Evolutionary conservation across 2,888 invertebrate species (phyloP), one percentile per base, ranked within the genome.

Genomic region (Maniola hyperantus): DNA sequence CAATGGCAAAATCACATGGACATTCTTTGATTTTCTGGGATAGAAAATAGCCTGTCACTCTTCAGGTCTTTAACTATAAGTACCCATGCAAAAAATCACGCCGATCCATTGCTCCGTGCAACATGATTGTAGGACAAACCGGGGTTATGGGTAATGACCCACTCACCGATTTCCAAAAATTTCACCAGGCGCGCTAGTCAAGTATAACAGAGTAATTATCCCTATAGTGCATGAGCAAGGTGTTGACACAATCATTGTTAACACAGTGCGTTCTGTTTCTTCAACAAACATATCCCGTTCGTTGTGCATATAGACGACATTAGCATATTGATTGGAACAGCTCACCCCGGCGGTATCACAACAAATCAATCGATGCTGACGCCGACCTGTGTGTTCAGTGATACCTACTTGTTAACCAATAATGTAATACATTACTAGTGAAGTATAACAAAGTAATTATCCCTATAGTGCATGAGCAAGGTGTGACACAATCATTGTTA

Each of bases 311-410:
- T 44, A 62, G n/a, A 42, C 18, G 13, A 13, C 66, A 71, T 71
- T 71, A 71, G 60, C 71, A 71, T 71, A 71, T 70, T 71, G 66
- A 71, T 71, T 71, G 69, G 66, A 67, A 65, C 64, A 33, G 65
- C 62, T 66, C 57, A 53, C 61, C 65, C 26, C 50, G 6, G 36
- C 42, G 50, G 48, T 69, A 67, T 69, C 69, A 67, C 62, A 69
- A 69, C 69, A 69, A 57, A 69, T 69, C 67, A 69, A 64, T 69
- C 64, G 64, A 53, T 59, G 33, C 54, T 44, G 61, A 51, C 50
- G 26, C 26, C 6, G 50, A 10, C 48, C 33, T 44, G 65, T 64
- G 26, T 51, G 50, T 55, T 55, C 63, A 65, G 65, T 60, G 61
- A 61, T 57, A 36, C 46, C 34, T 6, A 13, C 18, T 51, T 51